A percentile compares a stretch with the other conserved stretches of the same genome.
Conservation (phyloP, 2,113 vertebrate genomes). For the Brachypodius melanocephalos region DNA sequence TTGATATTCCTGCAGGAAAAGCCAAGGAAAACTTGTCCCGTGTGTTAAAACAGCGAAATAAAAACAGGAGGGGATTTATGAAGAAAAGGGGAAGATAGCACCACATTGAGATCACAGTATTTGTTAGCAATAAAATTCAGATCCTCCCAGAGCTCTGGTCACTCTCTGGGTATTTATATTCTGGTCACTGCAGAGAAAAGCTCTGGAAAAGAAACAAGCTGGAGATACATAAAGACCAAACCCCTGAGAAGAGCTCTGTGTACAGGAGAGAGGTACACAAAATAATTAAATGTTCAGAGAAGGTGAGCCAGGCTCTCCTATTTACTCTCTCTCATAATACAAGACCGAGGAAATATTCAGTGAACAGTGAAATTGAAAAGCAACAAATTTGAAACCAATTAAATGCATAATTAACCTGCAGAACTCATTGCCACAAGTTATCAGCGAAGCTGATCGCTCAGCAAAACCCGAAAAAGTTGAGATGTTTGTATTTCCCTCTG, state of each 20-base stretch:
- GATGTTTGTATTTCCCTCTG: not conserved
- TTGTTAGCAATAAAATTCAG: not conserved
- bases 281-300: constrained; percentile 43
- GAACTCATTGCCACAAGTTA: constrained; percentile 56
- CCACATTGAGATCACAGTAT: not conserved
- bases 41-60: not conserved
- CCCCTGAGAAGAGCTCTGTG: not conserved
- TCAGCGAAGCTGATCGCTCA: not conserved
- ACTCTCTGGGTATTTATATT: not conserved
- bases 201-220: not conserved
- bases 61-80: not conserved
- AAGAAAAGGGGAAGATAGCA: not conserved
- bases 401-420: constrained; percentile 68
- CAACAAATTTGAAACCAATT: constrained; percentile 68
- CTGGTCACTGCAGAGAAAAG: not conserved
- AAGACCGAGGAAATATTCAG: constrained; percentile 37
- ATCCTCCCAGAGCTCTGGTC: not conserved
- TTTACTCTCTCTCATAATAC: constrained; percentile 37
- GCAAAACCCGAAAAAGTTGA: not conserved
- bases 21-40: not conserved
- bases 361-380: constrained; percentile 74
- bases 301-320: constrained; percentile 17
- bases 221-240: not conserved
- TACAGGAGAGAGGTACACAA: not conserved
- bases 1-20: not conserved